phyloP scores from a whole-genome alignment of 2,113 vertebrate genomes.

The Phaethon lepturus region DNA sequence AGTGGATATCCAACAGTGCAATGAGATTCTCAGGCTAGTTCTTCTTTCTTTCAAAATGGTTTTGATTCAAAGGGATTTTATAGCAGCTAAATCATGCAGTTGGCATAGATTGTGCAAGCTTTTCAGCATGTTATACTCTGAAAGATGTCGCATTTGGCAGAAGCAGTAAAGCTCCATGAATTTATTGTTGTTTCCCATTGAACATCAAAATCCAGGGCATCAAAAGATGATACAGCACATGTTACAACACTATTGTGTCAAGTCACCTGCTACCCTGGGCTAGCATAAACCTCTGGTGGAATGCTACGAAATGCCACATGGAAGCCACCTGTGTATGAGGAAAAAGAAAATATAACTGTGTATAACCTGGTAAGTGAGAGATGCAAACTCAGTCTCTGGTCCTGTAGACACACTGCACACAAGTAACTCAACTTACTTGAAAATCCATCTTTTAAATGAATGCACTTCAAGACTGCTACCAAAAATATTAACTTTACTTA shows the following conservation, averaged over 20 bases:
- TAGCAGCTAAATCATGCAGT: conserved; percentile 80
- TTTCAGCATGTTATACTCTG: conserved; percentile 76
- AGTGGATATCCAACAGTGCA: conserved; percentile 79
- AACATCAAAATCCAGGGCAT: conserved; percentile 59
- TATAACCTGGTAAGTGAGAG: not conserved
- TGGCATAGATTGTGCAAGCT: conserved; percentile 75
- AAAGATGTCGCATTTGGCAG: conserved; percentile 82
- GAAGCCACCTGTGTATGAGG: not conserved
- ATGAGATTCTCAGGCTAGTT: conserved; percentile 81
- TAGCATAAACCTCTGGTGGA: not conserved
- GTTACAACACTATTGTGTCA: not conserved
- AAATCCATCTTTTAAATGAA: not conserved
- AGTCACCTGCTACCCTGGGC: not conserved
- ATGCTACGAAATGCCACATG: not conserved
- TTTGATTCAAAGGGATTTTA: conserved; percentile 82
- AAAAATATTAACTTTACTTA: not conserved
- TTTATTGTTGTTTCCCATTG: conserved; percentile 62
- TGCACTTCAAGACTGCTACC: not conserved
- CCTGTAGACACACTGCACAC: not conserved
- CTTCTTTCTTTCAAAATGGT: conserved; percentile 78
- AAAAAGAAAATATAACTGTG: not conserved
- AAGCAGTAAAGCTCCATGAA: conserved; percentile 76
- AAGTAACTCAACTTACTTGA: accelerated
- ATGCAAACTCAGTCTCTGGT: not conserved
- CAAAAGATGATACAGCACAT: not conserved